Conservation (phyloP, 2,113 vertebrate genomes). For the Cyphotilapia sp. region DNA sequence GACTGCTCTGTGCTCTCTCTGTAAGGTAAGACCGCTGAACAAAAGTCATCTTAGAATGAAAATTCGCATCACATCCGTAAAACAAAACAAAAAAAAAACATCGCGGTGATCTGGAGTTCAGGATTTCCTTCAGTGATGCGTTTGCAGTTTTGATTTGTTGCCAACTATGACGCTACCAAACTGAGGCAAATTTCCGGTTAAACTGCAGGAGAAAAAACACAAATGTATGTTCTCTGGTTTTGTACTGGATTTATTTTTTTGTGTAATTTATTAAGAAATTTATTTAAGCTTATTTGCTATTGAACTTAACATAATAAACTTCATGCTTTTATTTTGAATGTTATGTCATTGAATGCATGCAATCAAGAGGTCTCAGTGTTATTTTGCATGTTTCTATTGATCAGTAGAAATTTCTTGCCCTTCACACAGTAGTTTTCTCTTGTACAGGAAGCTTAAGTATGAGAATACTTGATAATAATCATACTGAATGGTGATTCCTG, state of each 20-base stretch:
- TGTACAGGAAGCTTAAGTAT: not conserved
- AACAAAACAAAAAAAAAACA: not conserved
- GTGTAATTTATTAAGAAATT: not conserved
- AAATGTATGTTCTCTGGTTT: not conserved
- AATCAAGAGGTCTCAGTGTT: not conserved
- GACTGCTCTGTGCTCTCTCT: constrained; percentile 1
- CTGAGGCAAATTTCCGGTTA: not conserved
- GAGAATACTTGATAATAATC: not conserved
- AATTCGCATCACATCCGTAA: not conserved
- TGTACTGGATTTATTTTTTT: not conserved
- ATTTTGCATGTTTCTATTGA: not conserved
- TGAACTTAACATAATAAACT: not conserved
- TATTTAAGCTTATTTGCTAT: not conserved
- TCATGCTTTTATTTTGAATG: not conserved
- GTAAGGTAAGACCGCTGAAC: constrained; percentile 36
- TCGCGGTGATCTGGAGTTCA: not conserved
- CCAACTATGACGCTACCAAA: not conserved
- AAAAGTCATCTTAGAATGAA: no score
- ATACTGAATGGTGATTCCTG: not conserved
- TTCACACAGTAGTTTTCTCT: not conserved
- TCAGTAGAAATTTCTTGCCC: not conserved
- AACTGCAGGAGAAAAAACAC: not conserved
- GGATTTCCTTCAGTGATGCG: not conserved
- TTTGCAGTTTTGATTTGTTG: not conserved
- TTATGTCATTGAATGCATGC: not conserved